phyloP scores from a whole-genome alignment of 2,797 vertebrate genomes.

The Notoglanidium macrostoma region DNA sequence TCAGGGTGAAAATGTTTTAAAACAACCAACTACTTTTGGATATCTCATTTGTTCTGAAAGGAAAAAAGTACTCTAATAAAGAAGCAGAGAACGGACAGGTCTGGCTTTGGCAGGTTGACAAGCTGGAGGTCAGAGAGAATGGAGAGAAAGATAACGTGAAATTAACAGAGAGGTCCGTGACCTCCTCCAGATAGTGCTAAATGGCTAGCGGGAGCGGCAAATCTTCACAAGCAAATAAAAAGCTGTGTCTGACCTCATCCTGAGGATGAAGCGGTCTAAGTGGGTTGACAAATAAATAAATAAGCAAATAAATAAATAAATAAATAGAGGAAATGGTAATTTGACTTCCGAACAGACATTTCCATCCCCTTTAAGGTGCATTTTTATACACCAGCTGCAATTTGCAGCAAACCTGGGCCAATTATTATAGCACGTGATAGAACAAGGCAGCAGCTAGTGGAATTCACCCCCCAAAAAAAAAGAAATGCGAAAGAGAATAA shows the following conservation, averaged over 20 bases:
- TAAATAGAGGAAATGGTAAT: constrained; percentile 76
- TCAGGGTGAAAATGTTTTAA: constrained; percentile 41
- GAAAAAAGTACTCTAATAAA: constrained; percentile 71
- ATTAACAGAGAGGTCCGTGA: constrained; percentile 80
- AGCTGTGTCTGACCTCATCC: constrained; percentile 75
- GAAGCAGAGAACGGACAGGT: constrained; percentile 63
- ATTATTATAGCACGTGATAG: constrained; percentile 73
- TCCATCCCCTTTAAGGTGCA: constrained; percentile 76
- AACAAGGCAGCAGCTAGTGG: constrained; percentile 69
- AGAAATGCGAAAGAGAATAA: constrained; percentile 58
- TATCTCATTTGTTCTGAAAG: constrained; percentile 52
- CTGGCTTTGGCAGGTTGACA: constrained; percentile 68
- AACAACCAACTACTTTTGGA: constrained; percentile 53
- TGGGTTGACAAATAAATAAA: constrained; percentile 73
- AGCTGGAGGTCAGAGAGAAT: constrained; percentile 74
- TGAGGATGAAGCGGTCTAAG: constrained; percentile 74
- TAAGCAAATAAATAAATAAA: constrained; percentile 63
- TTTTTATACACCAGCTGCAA: constrained; percentile 78
- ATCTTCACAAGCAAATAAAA: constrained; percentile 76
- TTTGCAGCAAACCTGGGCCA: constrained; percentile 72
- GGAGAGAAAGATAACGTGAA: constrained; percentile 78
- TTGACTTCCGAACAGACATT: constrained; percentile 75
- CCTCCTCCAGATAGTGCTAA: constrained; percentile 76
- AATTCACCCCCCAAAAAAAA: constrained; percentile 66
- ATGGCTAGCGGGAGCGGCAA: constrained; percentile 72